Evolutionary conservation across 2,888 invertebrate species (phyloP).

Genomic region (Nezara viridula): DNA sequence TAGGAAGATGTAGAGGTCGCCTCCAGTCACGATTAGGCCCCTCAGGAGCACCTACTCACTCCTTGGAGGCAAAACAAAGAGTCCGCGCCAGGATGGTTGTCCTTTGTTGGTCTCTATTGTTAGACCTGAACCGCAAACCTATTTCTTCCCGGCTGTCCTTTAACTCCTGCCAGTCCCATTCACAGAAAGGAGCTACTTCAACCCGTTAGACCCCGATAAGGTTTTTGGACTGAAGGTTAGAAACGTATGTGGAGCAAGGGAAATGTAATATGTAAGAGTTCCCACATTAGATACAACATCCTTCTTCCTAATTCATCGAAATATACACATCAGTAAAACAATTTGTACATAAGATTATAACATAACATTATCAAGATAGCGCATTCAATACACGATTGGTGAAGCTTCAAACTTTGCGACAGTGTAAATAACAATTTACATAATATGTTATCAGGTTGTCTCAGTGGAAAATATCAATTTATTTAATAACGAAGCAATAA

Average conservation of each 20-base stretch:
- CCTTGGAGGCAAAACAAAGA: neutral
- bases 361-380: no score
- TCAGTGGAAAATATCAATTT: no score
- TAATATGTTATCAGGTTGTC: no score
- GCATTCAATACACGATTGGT: no score
- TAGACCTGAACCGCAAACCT: neutral
- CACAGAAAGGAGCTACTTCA: neutral
- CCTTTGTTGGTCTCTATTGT: neutral
- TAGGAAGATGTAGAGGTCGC: neutral
- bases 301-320: no score
- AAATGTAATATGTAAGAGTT: neutral
- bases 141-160: neutral
- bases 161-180: neutral
- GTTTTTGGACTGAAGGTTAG: neutral
- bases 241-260: neutral
- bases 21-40: neutral
- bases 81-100: neutral
- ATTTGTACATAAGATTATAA: no score
- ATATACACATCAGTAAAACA: no score
- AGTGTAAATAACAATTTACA: no score
- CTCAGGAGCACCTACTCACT: neutral
- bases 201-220: neutral
- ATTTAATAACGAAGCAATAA: no score
- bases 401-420: no score
- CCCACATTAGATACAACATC: no score